Evolutionary conservation across 2,797 vertebrate species (phyloP), one percentile per base, ranked within the genome.

Genomic region (Crenuchus spilurus): DNA sequence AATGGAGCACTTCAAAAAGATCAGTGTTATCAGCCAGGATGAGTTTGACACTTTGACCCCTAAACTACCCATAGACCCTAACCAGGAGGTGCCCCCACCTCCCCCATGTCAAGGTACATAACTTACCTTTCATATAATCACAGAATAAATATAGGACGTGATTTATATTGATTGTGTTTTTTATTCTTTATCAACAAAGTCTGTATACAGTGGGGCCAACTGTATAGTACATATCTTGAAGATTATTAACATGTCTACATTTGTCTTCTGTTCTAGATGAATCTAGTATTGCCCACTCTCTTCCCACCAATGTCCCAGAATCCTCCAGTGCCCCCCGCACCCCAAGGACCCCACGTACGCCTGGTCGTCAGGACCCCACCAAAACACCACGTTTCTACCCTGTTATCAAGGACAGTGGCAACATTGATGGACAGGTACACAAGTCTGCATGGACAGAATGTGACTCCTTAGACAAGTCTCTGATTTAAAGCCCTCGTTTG

Each of bases 321-420:
- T 94, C 91, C 0, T 92, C 91, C 69, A 67, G 49, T 18, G 55
- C 86, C 28, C 77, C 88, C 57, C 88, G 88, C 46, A 91, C 89
- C 35, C 93, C 91, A 0, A 92, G 84, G 79, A 94, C 93, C 2
- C 95, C 93, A 20, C 92, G 92, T 74, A 96, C 94, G 9, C 94
- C 94, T 0, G 91, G 93, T 39, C 87, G 96, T 10, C 94, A 95
- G 79, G 94, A 97, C 91, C 94, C 94, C 57, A 95, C 72, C 81
- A 97, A 94, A 92, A 94, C 93, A 0, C 94, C 94, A 0, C 92
- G 96, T 42, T 98, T 98, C 87, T 99, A 97, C 86, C 95, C 96
- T 13, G 96, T 98, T 39, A 95, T 97, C 79, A 98, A 98, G 87
- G 96, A 96, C 84, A 88, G 92, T 18, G 91, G 85, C 74, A 79